Evolutionary conservation across 2,888 invertebrate genomes (phyloP).

Genomic region (Adelphocoris suturalis): DNA sequence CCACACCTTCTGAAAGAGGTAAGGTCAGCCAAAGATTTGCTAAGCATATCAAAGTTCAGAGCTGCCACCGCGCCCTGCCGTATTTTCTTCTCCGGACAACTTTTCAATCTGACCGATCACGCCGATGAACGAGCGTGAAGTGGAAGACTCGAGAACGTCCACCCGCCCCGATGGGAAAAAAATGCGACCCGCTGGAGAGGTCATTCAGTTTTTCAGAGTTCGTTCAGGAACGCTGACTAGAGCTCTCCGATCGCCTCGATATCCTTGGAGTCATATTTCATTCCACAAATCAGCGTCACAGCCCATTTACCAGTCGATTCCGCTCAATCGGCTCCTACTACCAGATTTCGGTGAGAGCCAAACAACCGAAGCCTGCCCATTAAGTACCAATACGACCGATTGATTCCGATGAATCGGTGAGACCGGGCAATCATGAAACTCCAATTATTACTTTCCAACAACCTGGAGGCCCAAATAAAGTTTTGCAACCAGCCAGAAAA

Average conservation of each 20-base stretch:
- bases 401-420: too few species aligned
- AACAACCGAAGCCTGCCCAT: too few species aligned
- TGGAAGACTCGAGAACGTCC: slow-evolving; percentile 13
- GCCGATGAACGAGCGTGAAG: slow-evolving; percentile 44
- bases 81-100: slow-evolving; percentile 20
- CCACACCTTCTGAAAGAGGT: too few species aligned
- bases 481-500: too few species aligned
- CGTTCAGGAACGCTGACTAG: slow-evolving; percentile 30
- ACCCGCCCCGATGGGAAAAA: neutral
- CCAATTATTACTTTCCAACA: too few species aligned
- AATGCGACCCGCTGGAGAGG: slow-evolving; percentile 9
- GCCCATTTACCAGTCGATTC: slow-evolving; percentile 7
- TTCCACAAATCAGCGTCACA: slow-evolving; percentile 9
- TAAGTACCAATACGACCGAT: too few species aligned
- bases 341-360: neutral
- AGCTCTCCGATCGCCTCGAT: neutral
- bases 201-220: slow-evolving; percentile 39
- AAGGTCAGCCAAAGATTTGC: neutral
- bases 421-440: too few species aligned
- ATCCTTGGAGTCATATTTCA: slow-evolving; percentile 39
- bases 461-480: too few species aligned
- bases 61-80: slow-evolving; percentile 1
- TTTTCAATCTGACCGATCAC: slow-evolving; percentile 45
- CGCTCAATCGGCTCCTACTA: slow-evolving; percentile 11
- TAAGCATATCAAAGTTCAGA: slow-evolving; percentile 23